Evolutionary conservation across 2,113 vertebrate genomes (phyloP).

Genomic region (Sapajus apella): DNA sequence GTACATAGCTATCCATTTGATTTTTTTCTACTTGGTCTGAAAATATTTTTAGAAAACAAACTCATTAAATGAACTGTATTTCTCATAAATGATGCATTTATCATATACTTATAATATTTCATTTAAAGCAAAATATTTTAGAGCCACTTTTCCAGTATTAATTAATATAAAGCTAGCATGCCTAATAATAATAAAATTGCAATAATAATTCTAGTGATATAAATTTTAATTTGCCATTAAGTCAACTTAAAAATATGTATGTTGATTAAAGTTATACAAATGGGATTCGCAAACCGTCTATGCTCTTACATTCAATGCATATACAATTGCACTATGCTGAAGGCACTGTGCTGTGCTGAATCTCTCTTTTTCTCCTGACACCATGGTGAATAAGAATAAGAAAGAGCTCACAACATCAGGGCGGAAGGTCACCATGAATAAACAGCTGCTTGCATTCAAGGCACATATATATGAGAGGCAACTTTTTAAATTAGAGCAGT

Average conservation of each 20-base stretch:
- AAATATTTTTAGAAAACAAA: conserved; percentile 45
- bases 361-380: neutral
- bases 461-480: neutral
- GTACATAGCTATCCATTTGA: neutral
- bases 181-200: neutral
- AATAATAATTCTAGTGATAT: neutral
- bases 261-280: neutral
- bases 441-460: neutral
- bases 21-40: neutral
- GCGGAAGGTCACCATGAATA: neutral
- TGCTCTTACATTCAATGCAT: neutral
- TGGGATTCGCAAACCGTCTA: neutral
- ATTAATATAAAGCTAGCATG: neutral
- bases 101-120: neutral
- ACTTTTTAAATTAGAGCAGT: neutral
- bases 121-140: neutral
- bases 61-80: neutral
- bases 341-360: neutral
- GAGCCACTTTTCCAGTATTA: neutral
- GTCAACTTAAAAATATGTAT: neutral
- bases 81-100: neutral
- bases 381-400: neutral
- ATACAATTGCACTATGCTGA: neutral
- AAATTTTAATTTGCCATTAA: neutral
- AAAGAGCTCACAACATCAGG: neutral